Base-by-base conservation (phyloP, 2,888 invertebrate genomes). In the Drosophila algonquin region DNA sequence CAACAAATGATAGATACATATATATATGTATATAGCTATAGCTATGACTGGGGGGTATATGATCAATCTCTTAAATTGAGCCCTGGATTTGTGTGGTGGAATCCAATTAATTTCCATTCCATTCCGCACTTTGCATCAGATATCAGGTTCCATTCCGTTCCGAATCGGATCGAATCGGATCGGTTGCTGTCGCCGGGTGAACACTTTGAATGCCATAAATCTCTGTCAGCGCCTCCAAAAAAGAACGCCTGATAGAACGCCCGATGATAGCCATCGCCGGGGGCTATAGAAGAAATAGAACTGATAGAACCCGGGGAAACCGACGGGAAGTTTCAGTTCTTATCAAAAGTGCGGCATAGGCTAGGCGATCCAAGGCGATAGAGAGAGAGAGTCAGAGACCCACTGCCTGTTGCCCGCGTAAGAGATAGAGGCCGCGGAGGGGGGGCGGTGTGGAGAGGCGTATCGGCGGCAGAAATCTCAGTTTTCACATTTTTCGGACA, bases 141-240 rank as follows among this genome's bases (percentile, higher is more conserved):
- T 72, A 82, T 69, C 79, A 75, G 74, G 75, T 74, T 62, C 75
- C 58, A 81, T 79, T 79, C 21, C 21, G 21, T 79, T 79, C 21
- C 21, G 21, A 21, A 21, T 21, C 24, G 24, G 4, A 24, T 24
- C 24, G 24, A 24, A 24, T 24, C 85, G 54, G 63, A 63, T 63
- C 47, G 24, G 59, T 56, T 44, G 52, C 56, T 59, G 45, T 75
- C 67, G 70, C 70, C 74, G 57, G 61, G 73, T 65, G 68, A 78
- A 76, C 73, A 57, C 55, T 60, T 67, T 67, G 64, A 61, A 73
- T 61, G 68, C 72, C 75, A 81, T 87, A 83, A 78, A 87, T 87
- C 88, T 85, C 70, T 87, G 81, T 89, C 88, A 79, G 65, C 57
- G 55, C 52, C 63, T 63, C 55, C 52, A 56, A 62, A 62, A 54